Base-by-base conservation (phyloP, 2,888 invertebrate genomes). In the Heliconius sara region DNA sequence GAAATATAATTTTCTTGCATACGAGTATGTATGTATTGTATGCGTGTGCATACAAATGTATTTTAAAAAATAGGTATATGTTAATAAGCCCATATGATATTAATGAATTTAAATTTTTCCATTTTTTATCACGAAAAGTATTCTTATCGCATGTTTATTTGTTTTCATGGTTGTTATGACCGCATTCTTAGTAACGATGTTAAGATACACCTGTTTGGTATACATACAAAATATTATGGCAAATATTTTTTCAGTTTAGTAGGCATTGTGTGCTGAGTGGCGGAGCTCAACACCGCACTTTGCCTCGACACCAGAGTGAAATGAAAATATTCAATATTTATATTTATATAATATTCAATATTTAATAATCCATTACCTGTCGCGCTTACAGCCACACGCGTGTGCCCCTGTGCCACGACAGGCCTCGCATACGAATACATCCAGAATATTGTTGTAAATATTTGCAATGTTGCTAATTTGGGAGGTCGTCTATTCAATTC, bases 111-210 rank as follows among this genome's bases (percentile, higher is more conserved):
- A 57, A 72, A 34, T n/a, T 60, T n/a, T 60, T 25, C 25, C n/a
- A 13, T 57, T 60, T 70, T 73, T 73, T 73, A 73, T 73, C 73
- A 73, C 6, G 30, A 57, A 57, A 22, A 22, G 12, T 30, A 57
- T 60, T 73, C 3, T 60, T 73, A 73, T 73, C 73, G 73, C 73
- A 9, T 4, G 60, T 73, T 60, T 73, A 60, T 60, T 73, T 60
- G 34, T 73, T 60, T 73, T 60, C 73, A 60, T 60, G 73, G 57
- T n/a, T 60, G 60, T 60, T 73, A 39, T 73, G 73, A 25, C 73
- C 73, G 73, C 73, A 73, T 73, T 73, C 73, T 5, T 73, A 34
- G 60, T 60, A 19, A 34, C 34, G 13, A 60, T n/a, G 60, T n/a
- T 34, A 16, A 34, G n/a, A 60, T 13, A 30, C 22, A 72, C n/a